Percentiles rank a stretch among this genome's conserved stretches.
phyloP scores from a whole-genome alignment of 2,888 invertebrate genomes.

The Drosophila infuscata region DNA sequence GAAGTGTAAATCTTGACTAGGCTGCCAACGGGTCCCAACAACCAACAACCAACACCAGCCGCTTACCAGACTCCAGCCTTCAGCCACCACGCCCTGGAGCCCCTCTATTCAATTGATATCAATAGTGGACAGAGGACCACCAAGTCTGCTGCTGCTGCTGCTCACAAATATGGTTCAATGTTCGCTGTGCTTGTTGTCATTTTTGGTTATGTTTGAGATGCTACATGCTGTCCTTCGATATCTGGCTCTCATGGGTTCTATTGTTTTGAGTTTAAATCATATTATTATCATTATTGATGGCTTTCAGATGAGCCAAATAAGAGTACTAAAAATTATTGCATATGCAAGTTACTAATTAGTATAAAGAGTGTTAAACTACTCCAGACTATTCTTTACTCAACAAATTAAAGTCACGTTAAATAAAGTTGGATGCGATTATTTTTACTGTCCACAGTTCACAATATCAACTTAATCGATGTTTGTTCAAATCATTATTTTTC shows the following conservation, averaged over 20 bases:
- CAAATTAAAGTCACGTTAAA: background rate
- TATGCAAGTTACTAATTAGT: too few species aligned
- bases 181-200: conserved; percentile 30
- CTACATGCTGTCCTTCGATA: background rate
- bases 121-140: conserved; percentile 38
- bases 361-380: background rate
- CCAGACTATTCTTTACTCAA: background rate
- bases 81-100: conserved; percentile 1
- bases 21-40: conserved; percentile 30
- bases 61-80: conserved; percentile 3
- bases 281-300: conserved; percentile 1
- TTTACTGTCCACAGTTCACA: background rate
- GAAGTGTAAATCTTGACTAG: conserved; percentile 77
- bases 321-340: background rate
- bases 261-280: background rate
- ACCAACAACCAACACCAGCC: conserved; percentile 8
- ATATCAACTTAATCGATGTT: background rate
- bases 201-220: conserved; percentile 22
- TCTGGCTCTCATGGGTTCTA: background rate
- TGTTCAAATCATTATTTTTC: background rate
- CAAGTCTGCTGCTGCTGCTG: conserved; percentile 8
- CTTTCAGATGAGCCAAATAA: background rate
- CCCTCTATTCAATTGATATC: conserved; percentile 24
- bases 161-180: conserved; percentile 14
- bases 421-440: background rate